phyloP scores from a whole-genome alignment of 1,140 invertebrate genomes.

The Pseudomyrmex gracilis region DNA sequence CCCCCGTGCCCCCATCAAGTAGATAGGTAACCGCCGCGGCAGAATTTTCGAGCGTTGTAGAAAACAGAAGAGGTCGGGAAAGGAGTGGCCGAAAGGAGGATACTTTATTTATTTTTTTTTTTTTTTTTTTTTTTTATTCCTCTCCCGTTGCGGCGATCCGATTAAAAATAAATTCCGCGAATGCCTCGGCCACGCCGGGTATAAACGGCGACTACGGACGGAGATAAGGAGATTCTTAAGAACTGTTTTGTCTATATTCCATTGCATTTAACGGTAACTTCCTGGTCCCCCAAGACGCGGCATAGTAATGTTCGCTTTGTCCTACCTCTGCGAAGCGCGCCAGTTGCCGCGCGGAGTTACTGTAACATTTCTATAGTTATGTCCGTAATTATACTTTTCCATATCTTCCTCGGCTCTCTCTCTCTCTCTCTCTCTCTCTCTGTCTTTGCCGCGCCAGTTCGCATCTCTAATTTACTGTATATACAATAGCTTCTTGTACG shows the following conservation, averaged over 20 bases:
- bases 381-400: constrained; percentile 2
- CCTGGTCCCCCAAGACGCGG: constrained; percentile 39
- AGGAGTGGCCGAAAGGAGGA: constrained; percentile 25
- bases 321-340: constrained; percentile 5
- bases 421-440: too few relatives aligned
- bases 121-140: constrained; percentile 55
- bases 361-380: constrained; percentile 8
- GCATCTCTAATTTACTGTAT: neutral
- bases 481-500: too few relatives aligned
- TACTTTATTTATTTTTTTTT: too few relatives aligned
- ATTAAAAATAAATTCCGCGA: constrained; percentile 62
- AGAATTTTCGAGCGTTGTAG: constrained; percentile 46
- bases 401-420: neutral
- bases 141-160: constrained; percentile 31
- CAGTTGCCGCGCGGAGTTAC: neutral
- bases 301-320: constrained; percentile 31
- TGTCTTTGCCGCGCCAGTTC: too few relatives aligned
- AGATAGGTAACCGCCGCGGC: constrained; percentile 35
- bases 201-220: constrained; percentile 13
- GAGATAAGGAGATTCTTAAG: constrained; percentile 55
- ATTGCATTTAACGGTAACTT: constrained; percentile 49
- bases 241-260: constrained; percentile 52
- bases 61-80: neutral
- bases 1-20: constrained; percentile 7
- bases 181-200: constrained; percentile 26